A percentile compares a stretch with the other conserved stretches of the same genome.
These are phyloP conservation scores for Caenorhabditis drosophilae DNA, from an alignment of 2,888 invertebrate species.

Conservation along the genomic window DNA sequence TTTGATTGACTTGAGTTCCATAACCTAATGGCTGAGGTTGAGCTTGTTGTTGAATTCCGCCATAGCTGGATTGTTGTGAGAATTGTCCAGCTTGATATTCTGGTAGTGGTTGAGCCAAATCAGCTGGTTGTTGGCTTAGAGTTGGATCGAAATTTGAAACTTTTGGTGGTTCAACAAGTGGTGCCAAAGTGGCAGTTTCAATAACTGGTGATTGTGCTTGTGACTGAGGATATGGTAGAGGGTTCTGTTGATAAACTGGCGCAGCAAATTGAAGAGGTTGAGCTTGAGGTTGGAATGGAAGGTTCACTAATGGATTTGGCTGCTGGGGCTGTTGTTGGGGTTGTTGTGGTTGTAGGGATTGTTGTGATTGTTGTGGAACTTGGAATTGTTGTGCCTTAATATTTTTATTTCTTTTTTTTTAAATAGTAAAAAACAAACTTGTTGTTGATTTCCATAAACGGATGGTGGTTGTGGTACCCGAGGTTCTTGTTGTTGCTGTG, in stretches of 20 bases:
- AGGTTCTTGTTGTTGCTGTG: not conserved
- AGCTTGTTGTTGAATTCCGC: slow-evolving; percentile 27
- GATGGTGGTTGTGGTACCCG: slow-evolving; percentile 27
- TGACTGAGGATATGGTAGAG: slow-evolving; percentile 26
- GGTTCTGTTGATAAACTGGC: slow-evolving; percentile 28
- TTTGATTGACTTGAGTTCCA: slow-evolving; percentile 26
- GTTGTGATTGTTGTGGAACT: slow-evolving; percentile 9
- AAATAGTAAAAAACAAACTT: no score
- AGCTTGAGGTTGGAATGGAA: slow-evolving; percentile 10
- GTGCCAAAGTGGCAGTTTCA: slow-evolving; percentile 46
- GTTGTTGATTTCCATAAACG: slow-evolving; percentile 17
- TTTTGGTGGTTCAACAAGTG: slow-evolving; percentile 43
- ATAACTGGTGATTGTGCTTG: slow-evolving; percentile 14
- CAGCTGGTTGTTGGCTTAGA: slow-evolving; percentile 43
- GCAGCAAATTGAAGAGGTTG: slow-evolving; percentile 35
- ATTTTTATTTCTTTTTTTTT: no score
- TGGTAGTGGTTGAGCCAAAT: slow-evolving; percentile 43
- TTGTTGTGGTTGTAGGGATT: slow-evolving; percentile 27
- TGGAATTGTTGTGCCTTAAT: no score
- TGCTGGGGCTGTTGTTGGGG: slow-evolving; percentile 22
- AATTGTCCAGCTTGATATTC: slow-evolving; percentile 37
- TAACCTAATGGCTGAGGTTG: slow-evolving; percentile 35
- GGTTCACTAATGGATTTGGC: slow-evolving; percentile 5
- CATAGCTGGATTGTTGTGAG: slow-evolving; percentile 18
- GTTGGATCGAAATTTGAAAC: slow-evolving; percentile 34